These are phyloP conservation scores for Nematopogon swammerdamellus DNA, from an alignment of 2,888 invertebrate genomes.

Conservation along the genomic window DNA sequence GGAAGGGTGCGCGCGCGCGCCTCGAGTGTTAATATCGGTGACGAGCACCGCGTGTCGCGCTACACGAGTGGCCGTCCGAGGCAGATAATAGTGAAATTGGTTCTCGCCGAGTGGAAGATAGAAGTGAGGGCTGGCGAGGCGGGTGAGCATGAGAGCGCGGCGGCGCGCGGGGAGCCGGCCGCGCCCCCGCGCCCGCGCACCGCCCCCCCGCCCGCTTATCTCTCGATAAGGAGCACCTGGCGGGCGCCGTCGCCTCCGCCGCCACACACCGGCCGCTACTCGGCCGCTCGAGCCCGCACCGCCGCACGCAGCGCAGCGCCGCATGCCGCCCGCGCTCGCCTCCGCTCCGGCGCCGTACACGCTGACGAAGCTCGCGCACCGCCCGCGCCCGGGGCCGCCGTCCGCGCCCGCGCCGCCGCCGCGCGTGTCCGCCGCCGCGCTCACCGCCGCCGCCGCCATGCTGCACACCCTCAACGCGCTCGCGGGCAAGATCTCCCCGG, in stretches of 20 bases:
- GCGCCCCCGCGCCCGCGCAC: conserved; percentile 20
- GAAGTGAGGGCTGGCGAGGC: conserved; percentile 1
- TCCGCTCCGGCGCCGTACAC: conserved; percentile 7
- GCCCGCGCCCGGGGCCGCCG: conserved; percentile 29
- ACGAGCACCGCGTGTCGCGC: background rate
- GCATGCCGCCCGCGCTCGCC: conserved; percentile 27
- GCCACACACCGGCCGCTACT: conserved; percentile 5
- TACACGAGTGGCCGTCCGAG: background rate
- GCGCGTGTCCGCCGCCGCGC: conserved; percentile 41
- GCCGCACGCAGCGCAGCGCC: conserved; percentile 63
- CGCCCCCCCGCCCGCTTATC: conserved; percentile 8
- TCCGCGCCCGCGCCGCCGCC: conserved; percentile 61
- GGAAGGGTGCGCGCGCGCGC: background rate
- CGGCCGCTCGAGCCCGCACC: conserved; percentile 20
- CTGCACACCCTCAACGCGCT: conserved; percentile 84
- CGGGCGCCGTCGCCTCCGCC: conserved; percentile 3
- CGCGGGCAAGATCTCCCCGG: conserved; percentile 88
- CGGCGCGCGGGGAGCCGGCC: conserved; percentile 27
- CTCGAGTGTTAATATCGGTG: background rate
- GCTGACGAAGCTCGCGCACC: conserved; percentile 5
- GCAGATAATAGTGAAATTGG: background rate
- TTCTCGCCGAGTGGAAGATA: background rate
- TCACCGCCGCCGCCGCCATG: conserved; percentile 46
- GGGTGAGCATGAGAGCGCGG: conserved; percentile 20
- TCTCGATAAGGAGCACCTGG: conserved; percentile 3